Base-by-base conservation (phyloP, 2,797 vertebrate genomes). In the Ibycter americanus region DNA sequence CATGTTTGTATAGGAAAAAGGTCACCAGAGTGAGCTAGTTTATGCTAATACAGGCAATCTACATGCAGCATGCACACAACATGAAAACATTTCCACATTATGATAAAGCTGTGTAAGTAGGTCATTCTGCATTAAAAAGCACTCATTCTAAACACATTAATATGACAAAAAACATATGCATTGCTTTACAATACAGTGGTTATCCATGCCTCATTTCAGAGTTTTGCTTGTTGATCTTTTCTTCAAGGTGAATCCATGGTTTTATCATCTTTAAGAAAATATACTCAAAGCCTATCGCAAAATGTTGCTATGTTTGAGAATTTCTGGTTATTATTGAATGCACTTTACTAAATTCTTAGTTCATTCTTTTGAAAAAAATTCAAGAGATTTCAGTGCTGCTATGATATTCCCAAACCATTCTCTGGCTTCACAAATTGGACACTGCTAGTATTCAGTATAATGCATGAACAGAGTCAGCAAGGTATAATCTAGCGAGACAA, bases 141-240 rank as follows among this genome's bases (percentile, higher is more conserved):
- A 68, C 19, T 27, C 16, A 52, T 17, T 34, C 10, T 36, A 74
- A 83, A 54, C 2, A 1, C 8, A 74, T 2, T 29, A 17, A 52
- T 12, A 62, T 3, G 26, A 51, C 67, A 91, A 80, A 92, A 12
- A 0, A 1, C 20, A 52, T 4, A 56, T 1, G 18, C 2, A 1
- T 61, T 65, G 22, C n/a, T 79, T 89, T 47, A 40, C 21, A 80
- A 89, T 7, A 22, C 18, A 65, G 26, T 26, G 4, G 21, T 29
- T n/a, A 84, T 18, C n/a, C 61, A 52, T 20, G 21, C 8, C 8
- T 49, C 12, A n/a, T 55, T 74, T 55, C 47, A 36, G 19, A 36
- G 20, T 63, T 78, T 46, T 76, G 17, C 31, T 83, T 80, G 17
- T 49, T 81, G 8, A 40, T 59, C 12, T 79, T 74, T 77, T 63